phyloP scores from a whole-genome alignment of 2,888 invertebrate genomes.

The Eilema griseolum region DNA sequence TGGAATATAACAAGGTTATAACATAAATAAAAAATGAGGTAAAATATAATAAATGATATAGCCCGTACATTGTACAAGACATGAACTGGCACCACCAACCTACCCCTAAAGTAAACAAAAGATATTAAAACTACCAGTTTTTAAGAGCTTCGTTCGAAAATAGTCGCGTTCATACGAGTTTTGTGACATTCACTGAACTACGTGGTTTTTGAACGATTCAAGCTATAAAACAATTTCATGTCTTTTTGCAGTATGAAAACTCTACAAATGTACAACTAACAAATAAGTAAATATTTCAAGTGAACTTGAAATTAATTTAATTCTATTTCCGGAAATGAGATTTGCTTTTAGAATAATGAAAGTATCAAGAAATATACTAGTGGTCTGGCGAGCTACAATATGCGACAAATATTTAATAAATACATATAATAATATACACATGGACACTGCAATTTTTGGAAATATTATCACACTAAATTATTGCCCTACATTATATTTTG shows the following conservation, averaged over 20 bases:
- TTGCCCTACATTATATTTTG: slow-evolving; percentile 10
- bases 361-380: not conserved
- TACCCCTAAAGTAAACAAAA: not conserved
- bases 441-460: not conserved
- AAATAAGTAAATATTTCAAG: not conserved
- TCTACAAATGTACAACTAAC: not conserved
- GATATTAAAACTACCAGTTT: not conserved
- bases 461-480: slow-evolving; percentile 1
- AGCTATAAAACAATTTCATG: not conserved
- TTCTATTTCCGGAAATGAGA: not conserved
- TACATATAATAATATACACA: slow-evolving; percentile 13
- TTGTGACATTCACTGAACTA: not conserved
- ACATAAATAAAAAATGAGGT: slow-evolving; percentile 13
- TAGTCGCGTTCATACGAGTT: not conserved
- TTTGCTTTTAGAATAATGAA: not conserved
- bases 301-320: not conserved
- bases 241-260: not conserved
- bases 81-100: not conserved
- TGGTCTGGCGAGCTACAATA: not conserved
- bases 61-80: slow-evolving; percentile 5
- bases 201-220: not conserved
- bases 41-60: slow-evolving; percentile 4
- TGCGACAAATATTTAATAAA: slow-evolving; percentile 6
- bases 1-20: not conserved
- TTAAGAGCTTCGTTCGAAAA: not conserved